Percentiles rank a stretch among this genome's conserved stretches.
Conservation (phyloP, 2,797 vertebrate genomes). For the Otus scops region DNA sequence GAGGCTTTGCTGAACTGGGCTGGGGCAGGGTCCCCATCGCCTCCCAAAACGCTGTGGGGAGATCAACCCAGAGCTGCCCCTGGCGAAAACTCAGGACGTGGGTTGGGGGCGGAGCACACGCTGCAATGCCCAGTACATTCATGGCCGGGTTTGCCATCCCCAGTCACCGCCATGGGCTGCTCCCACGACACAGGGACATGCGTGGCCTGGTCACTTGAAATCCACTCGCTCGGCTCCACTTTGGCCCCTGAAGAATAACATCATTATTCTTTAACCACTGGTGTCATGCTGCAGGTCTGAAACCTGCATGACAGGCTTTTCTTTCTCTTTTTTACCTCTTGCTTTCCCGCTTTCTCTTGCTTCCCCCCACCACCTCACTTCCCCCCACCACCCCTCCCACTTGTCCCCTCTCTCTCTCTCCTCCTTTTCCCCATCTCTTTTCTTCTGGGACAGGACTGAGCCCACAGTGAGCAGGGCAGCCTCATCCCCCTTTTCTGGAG, state of each 20-base stretch:
- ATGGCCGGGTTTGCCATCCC: not conserved
- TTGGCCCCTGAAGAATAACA: not conserved
- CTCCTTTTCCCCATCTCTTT: too few relatives aligned
- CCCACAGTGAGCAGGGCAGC: not conserved
- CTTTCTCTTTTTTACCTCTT: too few relatives aligned
- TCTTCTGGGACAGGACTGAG: not conserved
- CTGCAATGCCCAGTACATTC: not conserved
- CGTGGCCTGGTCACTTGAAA: fast-evolving
- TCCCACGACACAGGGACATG: fast-evolving
- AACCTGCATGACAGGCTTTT: not conserved
- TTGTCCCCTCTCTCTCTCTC: not conserved
- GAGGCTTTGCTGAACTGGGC: not conserved
- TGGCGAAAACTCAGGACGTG: fast-evolving
- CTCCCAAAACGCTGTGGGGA: not conserved
- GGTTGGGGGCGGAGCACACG: fast-evolving
- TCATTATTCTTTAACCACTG: not conserved
- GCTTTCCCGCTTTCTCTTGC: too few relatives aligned
- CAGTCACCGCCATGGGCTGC: fast-evolving
- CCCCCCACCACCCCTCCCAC: too few relatives aligned
- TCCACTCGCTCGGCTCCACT: fast-evolving
- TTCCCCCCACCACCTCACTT: too few relatives aligned
- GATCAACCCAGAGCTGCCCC: not conserved
- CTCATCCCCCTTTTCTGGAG: not conserved
- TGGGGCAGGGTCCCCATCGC: not conserved
- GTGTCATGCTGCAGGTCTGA: not conserved